A percentile compares a stretch with the other conserved stretches of the same genome.
These are phyloP conservation scores for Chauna torquata DNA, from an alignment of 2,113 vertebrate genomes.

Conservation along the genomic window DNA sequence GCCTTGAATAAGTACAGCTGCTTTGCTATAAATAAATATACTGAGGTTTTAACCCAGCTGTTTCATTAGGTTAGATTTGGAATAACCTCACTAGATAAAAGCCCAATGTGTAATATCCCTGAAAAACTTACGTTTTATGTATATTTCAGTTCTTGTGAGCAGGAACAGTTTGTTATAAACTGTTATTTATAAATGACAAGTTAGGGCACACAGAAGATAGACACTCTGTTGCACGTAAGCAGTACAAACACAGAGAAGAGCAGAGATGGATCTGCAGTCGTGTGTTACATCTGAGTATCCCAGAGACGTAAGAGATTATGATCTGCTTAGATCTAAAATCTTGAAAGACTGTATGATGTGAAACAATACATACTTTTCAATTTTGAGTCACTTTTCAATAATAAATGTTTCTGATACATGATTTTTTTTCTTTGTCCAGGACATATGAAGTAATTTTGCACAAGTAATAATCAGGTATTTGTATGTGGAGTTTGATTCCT, in stretches of 20 bases:
- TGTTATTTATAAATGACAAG: neutral
- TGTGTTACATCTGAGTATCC: neutral
- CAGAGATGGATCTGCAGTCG: neutral
- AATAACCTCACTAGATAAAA: neutral
- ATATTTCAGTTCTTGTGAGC: neutral
- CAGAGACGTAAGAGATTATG: neutral
- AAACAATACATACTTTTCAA: neutral
- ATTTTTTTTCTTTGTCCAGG: neutral
- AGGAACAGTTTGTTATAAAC: neutral
- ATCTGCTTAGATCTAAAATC: neutral
- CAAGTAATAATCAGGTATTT: neutral
- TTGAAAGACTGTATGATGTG: neutral
- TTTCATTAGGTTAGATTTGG: neutral
- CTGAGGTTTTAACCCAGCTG: neutral
- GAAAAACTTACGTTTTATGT: neutral
- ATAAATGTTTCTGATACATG: neutral
- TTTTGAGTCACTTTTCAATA: neutral
- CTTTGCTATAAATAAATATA: conserved; percentile 35
- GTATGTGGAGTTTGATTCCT: neutral
- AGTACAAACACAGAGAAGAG: neutral
- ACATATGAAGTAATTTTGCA: neutral
- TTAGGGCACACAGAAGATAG: neutral
- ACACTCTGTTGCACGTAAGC: neutral
- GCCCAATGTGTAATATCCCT: neutral
- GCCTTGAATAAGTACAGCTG: conserved; percentile 30